Evolutionary conservation across 2,797 vertebrate species (phyloP).

Genomic region (Sebastes minor): DNA sequence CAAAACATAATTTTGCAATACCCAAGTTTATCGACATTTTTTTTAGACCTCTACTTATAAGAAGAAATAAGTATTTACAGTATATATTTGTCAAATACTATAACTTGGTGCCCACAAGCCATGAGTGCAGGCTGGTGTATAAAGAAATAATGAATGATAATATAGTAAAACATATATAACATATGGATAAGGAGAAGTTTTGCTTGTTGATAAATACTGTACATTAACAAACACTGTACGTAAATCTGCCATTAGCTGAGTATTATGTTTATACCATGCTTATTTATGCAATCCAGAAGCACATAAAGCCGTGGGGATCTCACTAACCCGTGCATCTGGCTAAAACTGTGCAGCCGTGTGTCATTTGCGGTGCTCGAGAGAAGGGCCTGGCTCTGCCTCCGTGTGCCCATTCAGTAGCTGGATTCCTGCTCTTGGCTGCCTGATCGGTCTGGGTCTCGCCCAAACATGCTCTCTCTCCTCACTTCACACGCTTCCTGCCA

Average conservation of each 20-base stretch:
- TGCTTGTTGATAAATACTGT: background rate
- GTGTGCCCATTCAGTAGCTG: constrained; percentile 52
- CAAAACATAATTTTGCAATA: no score
- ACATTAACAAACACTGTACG: background rate
- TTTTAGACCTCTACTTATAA: background rate
- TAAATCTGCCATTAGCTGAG: background rate
- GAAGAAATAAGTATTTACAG: no score
- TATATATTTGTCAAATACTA: background rate
- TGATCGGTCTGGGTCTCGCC: constrained; percentile 64
- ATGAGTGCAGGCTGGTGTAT: background rate
- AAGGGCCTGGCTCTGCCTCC: constrained; percentile 28
- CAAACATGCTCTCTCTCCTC: constrained; percentile 66
- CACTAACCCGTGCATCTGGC: background rate
- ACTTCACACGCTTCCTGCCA: constrained; percentile 73
- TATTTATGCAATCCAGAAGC: background rate
- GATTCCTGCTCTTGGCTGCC: constrained; percentile 65
- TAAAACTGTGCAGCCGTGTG: constrained; percentile 13
- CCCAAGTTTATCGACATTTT: no score
- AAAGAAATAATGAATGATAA: background rate
- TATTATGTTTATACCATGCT: background rate
- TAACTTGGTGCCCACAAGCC: background rate
- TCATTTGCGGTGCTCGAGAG: constrained; percentile 24
- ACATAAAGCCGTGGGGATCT: background rate
- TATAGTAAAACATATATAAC: background rate
- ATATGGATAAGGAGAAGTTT: background rate